A percentile compares a stretch with the other conserved stretches of the same genome.
Conservation (phyloP, 2,888 invertebrate species). For the Parnassius apollo region DNA sequence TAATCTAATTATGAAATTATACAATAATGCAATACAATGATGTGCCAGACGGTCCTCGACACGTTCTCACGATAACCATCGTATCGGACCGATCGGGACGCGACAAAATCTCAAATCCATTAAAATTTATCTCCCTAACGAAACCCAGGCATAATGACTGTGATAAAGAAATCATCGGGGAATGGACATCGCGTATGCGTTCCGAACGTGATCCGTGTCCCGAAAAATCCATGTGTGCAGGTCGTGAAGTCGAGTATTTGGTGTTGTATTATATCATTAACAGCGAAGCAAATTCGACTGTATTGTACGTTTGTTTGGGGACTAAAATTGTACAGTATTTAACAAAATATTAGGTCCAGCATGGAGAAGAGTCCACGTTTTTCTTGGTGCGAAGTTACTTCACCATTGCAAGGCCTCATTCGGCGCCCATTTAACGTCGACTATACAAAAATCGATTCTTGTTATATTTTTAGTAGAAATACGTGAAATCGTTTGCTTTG, state of each 20-base stretch:
- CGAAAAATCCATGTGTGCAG: conserved; percentile 38
- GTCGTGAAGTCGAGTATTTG: background rate
- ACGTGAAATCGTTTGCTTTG: no score
- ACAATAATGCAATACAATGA: conserved; percentile 7
- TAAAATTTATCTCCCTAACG: conserved; percentile 30
- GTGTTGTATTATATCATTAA: background rate
- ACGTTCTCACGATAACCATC: conserved; percentile 11
- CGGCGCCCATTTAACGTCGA: background rate
- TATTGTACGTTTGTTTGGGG: background rate
- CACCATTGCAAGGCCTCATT: conserved; percentile 3
- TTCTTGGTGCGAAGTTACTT: conserved; percentile 22
- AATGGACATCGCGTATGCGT: conserved; percentile 40
- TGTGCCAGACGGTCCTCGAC: background rate
- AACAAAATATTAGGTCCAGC: background rate
- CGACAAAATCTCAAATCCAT: conserved; percentile 35
- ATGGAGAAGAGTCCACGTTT: conserved; percentile 12
- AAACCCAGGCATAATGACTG: conserved; percentile 37
- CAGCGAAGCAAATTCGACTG: background rate
- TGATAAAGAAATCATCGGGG: conserved; percentile 55
- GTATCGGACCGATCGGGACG: conserved; percentile 18
- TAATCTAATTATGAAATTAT: conserved; percentile 8
- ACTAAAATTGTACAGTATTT: background rate
- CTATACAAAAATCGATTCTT: background rate
- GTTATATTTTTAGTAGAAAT: no score
- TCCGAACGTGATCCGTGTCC: conserved; percentile 43